Percentiles rank a stretch among this genome's conserved stretches.
Conservation (phyloP, 2,113 vertebrate species). For the Callocephalon fimbriatum region DNA sequence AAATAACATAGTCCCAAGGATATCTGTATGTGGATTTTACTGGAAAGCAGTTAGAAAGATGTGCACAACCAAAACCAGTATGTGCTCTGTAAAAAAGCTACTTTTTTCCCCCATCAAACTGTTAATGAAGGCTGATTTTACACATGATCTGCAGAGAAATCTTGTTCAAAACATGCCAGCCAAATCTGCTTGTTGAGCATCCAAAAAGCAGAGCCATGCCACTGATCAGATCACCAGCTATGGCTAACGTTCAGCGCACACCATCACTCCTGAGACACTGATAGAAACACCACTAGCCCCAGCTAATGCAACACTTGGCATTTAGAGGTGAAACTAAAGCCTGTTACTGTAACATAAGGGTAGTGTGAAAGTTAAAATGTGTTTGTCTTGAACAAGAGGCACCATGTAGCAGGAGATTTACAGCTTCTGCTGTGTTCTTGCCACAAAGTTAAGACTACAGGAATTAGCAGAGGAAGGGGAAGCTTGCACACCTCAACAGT, state of each 20-base stretch:
- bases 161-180: background rate
- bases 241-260: rapidly evolving
- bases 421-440: background rate
- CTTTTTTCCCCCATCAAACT: rapidly evolving
- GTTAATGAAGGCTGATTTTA: background rate
- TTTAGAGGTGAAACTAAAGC: background rate
- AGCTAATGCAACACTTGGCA: background rate
- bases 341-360: background rate
- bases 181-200: background rate
- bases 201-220: background rate
- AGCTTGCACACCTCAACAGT: background rate
- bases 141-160: background rate
- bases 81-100: background rate
- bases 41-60: background rate
- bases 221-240: background rate
- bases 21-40: background rate
- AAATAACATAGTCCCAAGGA: background rate
- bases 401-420: background rate
- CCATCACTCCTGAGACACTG: background rate
- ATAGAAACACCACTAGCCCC: background rate
- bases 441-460: background rate
- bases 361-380: background rate
- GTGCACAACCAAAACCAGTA: background rate
- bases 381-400: background rate
- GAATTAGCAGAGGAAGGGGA: background rate